Conservation (phyloP, 2,888 invertebrate genomes). For the Epirrhoe tristata region DNA sequence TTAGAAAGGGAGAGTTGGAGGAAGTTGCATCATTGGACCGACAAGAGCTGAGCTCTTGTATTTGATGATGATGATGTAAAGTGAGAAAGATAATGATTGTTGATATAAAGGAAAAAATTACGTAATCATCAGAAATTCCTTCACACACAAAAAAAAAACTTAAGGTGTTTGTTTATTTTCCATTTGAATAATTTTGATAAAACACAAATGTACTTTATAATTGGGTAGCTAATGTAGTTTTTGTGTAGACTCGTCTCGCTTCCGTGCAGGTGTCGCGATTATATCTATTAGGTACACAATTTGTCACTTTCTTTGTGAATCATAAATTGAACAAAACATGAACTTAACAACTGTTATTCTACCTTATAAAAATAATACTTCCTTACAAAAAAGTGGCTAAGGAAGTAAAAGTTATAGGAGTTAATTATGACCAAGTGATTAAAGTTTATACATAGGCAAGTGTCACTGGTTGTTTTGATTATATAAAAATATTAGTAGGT, state of each 20-base stretch:
- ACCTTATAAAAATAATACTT: background rate
- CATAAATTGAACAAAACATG: slow-evolving; percentile 26
- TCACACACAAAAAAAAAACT: slow-evolving; percentile 13
- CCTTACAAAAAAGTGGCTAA: background rate
- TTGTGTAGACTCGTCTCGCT: slow-evolving; percentile 72
- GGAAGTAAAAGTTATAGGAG: no score
- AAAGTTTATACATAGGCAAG: no score
- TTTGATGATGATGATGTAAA: no score
- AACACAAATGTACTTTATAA: slow-evolving; percentile 53
- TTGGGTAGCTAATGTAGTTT: slow-evolving; percentile 78
- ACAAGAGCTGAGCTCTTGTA: no score
- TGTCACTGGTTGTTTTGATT: no score
- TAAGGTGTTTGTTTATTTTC: slow-evolving; percentile 34
- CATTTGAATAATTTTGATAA: slow-evolving; percentile 48
- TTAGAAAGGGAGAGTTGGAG: no score
- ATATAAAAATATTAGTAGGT: no score
- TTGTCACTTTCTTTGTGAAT: slow-evolving; percentile 66
- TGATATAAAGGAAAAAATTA: background rate
- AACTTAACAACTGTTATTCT: slow-evolving; percentile 2
- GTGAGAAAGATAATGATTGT: background rate
- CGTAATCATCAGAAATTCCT: slow-evolving; percentile 10
- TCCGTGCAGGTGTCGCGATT: slow-evolving; percentile 82
- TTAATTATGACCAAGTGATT: no score
- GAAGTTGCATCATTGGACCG: no score
- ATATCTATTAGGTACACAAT: slow-evolving; percentile 65